Base-by-base conservation (phyloP, 2,888 invertebrate genomes). In the Boloria selene region DNA sequence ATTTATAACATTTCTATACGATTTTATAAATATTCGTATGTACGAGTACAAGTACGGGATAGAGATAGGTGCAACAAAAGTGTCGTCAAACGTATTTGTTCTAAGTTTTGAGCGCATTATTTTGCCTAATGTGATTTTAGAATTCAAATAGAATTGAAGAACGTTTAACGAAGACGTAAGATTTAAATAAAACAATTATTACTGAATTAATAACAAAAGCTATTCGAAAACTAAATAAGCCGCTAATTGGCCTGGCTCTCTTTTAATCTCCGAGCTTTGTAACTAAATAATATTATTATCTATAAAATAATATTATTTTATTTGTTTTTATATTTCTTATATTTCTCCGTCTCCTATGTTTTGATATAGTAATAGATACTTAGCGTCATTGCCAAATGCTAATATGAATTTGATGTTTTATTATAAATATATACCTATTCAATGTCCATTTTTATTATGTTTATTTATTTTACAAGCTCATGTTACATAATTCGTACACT, bases 111-210 rank as follows among this genome's bases (percentile, higher is more conserved):
- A 22, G 22, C 42, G 42, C 52, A 38, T 10, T 38, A 10, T 10
- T 47, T 22, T 54, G 44, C 44, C 61, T 47, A 17, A 38, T 64
- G 64, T 52, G 56, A 68, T 68, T 68, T 68, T 61, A 64, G 61
- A 64, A 54, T 64, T 65, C 68, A 68, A 68, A 64, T 68, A 52
- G 31, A 53, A 61, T 65, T 68, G 64, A 47, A 50, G 58, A 38
- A 26, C 44, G 58, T 49, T 68, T 64, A 58, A 61, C 47, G 58
- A 61, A 50, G 50, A 65, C 68, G 61, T 49, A 52, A 64, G 61
- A 68, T 65, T 68, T 65, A 22, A 22, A 2, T 22, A 22, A 2
- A 22, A 22, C 22, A 22, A 22, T 22, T 22, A 22, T 22, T 22
- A 22, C 3, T 22, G 22, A 22, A 22, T 22, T 22, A 61, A 65